Base-by-base conservation (phyloP, 2,888 invertebrate genomes). In the Chaitophorus viminalis region DNA sequence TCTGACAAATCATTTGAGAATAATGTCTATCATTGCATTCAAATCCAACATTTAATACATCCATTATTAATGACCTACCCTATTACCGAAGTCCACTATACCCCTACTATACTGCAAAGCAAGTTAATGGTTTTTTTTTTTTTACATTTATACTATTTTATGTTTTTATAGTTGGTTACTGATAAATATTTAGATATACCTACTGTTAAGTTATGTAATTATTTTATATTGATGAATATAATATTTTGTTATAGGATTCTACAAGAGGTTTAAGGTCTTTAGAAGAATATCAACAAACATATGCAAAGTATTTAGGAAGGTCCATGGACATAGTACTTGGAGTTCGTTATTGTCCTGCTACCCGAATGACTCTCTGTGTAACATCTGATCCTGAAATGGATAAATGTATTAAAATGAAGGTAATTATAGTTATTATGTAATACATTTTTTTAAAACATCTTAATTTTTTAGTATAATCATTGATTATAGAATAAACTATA, bases 331-430 rank as follows among this genome's bases (percentile, higher is more conserved):
- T 94, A 0, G 95, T 97, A 89, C 92, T 95, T 89, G 95, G 94
- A 2, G 94, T 98, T 1, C 93, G 96, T 83, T 94, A 95, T 89
- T 99, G 98, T 91, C 97, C 98, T 0, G 94, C 98, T 14, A 93
- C 94, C 77, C 93, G 94, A n/a, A 96, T 98, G 92, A 95, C 95
- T 0, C 91, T 98, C 33, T 99, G 99, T 91, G 96, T 99, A 36
- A 97, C 98, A 0, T 98, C 98, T 0, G 95, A 96, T 88, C 93
- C 94, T 0, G 99, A 99, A 92, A 93, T 96, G 92, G 95, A 95
- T 88, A 99, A 99, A 92, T 99, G 99, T 91, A 92, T 96, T 75
- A 96, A 96, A 92, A 98, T 98, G 97, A 95, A 94, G 93, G 97
- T 96, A 33, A 78, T 65, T 39, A 36, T 31, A 60, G 33, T 29